phyloP scores from a whole-genome alignment of 2,113 vertebrate genomes.

The Alexandromys fortis region DNA sequence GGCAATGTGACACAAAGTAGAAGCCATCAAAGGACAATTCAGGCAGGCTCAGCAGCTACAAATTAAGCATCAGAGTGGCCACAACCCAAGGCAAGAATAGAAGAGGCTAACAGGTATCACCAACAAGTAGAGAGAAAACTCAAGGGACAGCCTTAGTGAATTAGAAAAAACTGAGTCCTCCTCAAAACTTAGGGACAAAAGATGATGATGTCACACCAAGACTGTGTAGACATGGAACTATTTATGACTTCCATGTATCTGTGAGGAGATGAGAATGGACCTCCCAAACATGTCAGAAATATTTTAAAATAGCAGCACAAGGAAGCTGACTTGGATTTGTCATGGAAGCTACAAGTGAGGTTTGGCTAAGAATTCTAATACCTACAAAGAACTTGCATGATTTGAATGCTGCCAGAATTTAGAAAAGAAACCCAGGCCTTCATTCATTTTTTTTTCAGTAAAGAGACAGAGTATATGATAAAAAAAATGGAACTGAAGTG shows the following conservation, averaged over 20 bases:
- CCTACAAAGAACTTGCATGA: accelerated
- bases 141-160: neutral
- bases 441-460: neutral
- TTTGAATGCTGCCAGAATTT: neutral
- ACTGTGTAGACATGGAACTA: neutral
- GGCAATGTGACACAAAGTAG: neutral
- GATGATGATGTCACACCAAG: neutral
- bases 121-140: too few species aligned
- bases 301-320: neutral
- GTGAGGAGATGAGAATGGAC: too few species aligned
- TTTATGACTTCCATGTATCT: neutral
- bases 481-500: neutral
- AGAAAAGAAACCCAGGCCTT: neutral
- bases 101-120: neutral
- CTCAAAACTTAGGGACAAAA: neutral
- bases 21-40: neutral
- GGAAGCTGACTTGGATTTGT: neutral
- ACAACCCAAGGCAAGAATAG: neutral
- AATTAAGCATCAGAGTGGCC: neutral
- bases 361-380: neutral
- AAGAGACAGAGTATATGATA: neutral
- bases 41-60: neutral
- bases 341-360: neutral
- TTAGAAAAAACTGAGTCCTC: neutral
- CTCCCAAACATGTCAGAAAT: neutral